phyloP scores from a whole-genome alignment of 2,113 vertebrate genomes.

The Climacteris rufus region DNA sequence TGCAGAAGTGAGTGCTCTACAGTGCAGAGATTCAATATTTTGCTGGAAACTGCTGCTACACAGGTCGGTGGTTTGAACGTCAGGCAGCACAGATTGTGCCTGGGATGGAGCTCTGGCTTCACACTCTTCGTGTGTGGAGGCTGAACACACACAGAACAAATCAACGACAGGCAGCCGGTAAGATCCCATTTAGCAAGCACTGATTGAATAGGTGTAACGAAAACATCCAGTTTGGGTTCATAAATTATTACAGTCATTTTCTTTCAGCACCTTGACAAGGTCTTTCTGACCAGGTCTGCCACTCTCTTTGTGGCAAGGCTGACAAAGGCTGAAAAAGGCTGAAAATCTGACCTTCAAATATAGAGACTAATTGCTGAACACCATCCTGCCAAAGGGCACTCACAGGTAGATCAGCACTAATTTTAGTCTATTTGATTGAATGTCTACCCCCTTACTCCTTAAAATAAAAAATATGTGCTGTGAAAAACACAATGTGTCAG shows the following conservation, averaged over 20 bases:
- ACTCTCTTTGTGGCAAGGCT: not conserved
- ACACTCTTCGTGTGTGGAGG: not conserved
- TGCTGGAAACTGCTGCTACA: not conserved
- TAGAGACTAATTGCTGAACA: not conserved
- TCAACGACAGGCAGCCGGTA: not conserved
- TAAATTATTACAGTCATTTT: not conserved
- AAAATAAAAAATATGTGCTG: not conserved
- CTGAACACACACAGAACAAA: not conserved
- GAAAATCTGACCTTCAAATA: not conserved
- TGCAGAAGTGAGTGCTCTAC: accelerated
- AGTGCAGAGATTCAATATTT: not conserved
- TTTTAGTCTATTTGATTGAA: not conserved
- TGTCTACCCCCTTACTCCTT: not conserved
- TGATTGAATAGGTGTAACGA: not conserved
- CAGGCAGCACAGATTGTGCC: not conserved
- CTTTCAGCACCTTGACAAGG: not conserved
- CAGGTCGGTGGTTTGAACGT: too few species aligned
- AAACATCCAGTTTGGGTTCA: not conserved
- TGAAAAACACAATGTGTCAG: not conserved
- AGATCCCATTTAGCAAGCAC: not conserved
- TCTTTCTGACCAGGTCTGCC: not conserved
- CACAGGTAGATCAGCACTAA: not conserved
- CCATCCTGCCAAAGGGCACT: not conserved
- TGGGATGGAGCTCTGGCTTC: not conserved
- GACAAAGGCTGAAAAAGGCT: not conserved